phyloP scores from a whole-genome alignment of 2,888 invertebrate genomes.

The Pegoplata infirma region DNA sequence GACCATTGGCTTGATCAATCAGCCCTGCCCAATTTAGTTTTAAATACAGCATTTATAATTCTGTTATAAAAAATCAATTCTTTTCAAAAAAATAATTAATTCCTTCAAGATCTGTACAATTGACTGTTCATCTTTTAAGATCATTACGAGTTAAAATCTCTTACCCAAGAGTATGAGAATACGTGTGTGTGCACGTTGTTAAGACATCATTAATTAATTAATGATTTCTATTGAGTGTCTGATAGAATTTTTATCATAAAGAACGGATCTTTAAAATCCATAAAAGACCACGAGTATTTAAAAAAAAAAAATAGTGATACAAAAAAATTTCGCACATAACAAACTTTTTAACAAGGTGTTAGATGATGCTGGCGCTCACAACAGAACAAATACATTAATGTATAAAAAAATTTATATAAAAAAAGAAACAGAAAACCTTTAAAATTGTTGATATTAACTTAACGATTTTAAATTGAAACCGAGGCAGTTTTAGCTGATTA shows the following conservation, averaged over 20 bases:
- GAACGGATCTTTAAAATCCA: conserved; percentile 57
- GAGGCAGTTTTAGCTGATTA: conserved; percentile 49
- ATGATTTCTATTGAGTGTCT: conserved; percentile 60
- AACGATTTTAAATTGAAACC: conserved; percentile 48
- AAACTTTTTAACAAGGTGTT: conserved; percentile 44
- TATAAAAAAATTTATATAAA: conserved; percentile 3
- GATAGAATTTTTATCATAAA: conserved; percentile 58
- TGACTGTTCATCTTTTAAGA: too few relatives aligned
- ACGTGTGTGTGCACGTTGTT: conserved; percentile 36
- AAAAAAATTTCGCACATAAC: conserved; percentile 43
- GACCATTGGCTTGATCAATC: too few relatives aligned
- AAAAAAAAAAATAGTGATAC: background rate
- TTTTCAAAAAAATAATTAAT: too few relatives aligned
- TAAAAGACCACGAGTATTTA: conserved; percentile 42
- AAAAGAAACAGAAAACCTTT: conserved; percentile 6
- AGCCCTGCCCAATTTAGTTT: too few relatives aligned
- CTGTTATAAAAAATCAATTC: too few relatives aligned
- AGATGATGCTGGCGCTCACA: conserved; percentile 47
- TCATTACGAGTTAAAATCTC: background rate
- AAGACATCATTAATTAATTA: conserved; percentile 62
- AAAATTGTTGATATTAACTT: conserved; percentile 37
- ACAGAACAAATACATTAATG: background rate
- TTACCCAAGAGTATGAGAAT: background rate
- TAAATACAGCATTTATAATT: too few relatives aligned
- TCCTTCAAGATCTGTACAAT: too few relatives aligned